Percentiles rank a stretch among this genome's conserved stretches.
These are phyloP conservation scores for Chaitophorus viminalis DNA, from an alignment of 2,888 invertebrate genomes.

Conservation along the genomic window DNA sequence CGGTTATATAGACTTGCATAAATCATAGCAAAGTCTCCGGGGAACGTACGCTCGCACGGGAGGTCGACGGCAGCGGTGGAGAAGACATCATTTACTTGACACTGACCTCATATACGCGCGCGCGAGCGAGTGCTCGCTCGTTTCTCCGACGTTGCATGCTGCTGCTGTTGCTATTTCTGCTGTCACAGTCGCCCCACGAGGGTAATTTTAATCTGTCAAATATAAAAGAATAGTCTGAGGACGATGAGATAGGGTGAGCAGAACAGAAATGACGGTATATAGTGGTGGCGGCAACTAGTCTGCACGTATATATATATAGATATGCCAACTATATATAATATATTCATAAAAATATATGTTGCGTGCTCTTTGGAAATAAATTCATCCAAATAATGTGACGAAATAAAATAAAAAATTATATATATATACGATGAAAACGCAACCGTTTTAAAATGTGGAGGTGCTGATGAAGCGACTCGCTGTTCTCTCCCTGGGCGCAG, in stretches of 20 bases:
- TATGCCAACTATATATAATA: background rate
- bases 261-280: background rate
- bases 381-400: too few relatives aligned
- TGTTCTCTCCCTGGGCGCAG: background rate
- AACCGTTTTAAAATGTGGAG: background rate
- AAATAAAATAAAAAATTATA: background rate
- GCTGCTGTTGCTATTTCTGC: background rate
- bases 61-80: conserved; percentile 12
- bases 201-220: conserved; percentile 62
- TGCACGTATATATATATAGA: background rate
- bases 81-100: conserved; percentile 61
- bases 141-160: conserved; percentile 6
- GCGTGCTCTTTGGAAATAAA: background rate
- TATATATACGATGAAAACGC: conserved; percentile 13
- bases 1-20: conserved; percentile 58
- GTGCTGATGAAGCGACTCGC: background rate
- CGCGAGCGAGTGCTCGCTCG: background rate
- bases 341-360: too few relatives aligned
- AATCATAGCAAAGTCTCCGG: conserved; percentile 56
- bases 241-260: background rate
- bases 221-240: conserved; percentile 42
- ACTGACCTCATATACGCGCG: conserved; percentile 55
- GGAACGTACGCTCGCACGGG: conserved; percentile 14
- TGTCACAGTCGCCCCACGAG: conserved; percentile 60
- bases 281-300: background rate